Evolutionary conservation across 2,888 invertebrate species (phyloP), one percentile per base, ranked within the genome.

Genomic region (Caenorhabditis uteleia): DNA sequence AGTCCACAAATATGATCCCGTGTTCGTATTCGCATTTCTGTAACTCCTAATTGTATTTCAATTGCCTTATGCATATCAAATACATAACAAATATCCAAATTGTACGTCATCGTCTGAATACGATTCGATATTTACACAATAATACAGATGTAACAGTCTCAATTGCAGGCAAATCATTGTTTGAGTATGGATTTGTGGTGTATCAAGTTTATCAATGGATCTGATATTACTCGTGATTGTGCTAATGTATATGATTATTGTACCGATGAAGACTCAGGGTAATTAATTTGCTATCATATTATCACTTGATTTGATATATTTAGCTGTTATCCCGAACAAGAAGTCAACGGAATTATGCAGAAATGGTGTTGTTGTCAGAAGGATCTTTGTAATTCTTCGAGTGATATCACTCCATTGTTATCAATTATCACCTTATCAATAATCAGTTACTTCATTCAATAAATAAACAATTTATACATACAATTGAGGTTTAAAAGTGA

Each of bases 241-340:
- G 54, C 70, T 8, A 50, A 61, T 42, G 54, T 65, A 14, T 44
- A 59, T 27, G 55, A 48, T 5, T 60, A 46, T 29, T 70, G 66
- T 40, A 26, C 27, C n/a, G 59, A 66, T 31, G 62, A 60, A 27
- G 66, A 67, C 29, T 29, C 39, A 36, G 64, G 64, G 64, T 64
- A 38, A 31, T 8, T 18, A 18, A 14, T n/a, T 3, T n/a, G n/a
- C n/a, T n/a, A n/a, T n/a, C n/a, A n/a, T n/a, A n/a, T n/a, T n/a
- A n/a, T n/a, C n/a, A n/a, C n/a, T n/a, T n/a, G n/a, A n/a, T n/a
- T n/a, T n/a, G n/a, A 2, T 16, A 14, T 20, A 43, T 49, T 18
- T 33, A 57, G 62, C 12, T 62, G 62, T 23, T 62, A 62, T 36
- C 51, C 51, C 7, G 44, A 31, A 7, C 20, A 16, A 10, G 57